Evolutionary conservation across 2,888 invertebrate genomes (phyloP).

Genomic region (Deilephila porcellus): DNA sequence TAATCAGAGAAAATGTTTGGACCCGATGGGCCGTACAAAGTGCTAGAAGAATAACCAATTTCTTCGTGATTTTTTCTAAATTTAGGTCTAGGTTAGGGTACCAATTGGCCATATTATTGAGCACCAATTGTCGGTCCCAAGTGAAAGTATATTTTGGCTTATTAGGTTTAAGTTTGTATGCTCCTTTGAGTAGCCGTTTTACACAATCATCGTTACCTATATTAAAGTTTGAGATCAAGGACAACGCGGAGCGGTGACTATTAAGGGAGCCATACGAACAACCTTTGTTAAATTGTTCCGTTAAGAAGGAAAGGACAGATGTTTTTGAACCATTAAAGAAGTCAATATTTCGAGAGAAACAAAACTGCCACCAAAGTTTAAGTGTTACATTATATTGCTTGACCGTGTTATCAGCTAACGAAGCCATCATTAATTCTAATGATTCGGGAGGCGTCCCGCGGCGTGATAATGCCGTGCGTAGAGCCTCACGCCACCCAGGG

Average conservation of each 20-base stretch:
- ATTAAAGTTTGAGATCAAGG: not conserved
- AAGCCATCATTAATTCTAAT: not conserved
- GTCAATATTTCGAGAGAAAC: not conserved
- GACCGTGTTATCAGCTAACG: not conserved
- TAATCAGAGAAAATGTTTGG: not conserved
- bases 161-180: not conserved
- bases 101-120: slow-evolving; percentile 30
- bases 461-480: slow-evolving; percentile 2
- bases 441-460: not conserved
- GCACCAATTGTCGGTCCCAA: not conserved
- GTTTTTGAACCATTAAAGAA: not conserved
- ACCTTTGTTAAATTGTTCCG: not conserved
- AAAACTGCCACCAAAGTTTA: slow-evolving; percentile 6
- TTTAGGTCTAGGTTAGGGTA: slow-evolving; percentile 39
- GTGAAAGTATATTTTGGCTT: not conserved
- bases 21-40: no score
- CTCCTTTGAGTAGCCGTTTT: not conserved
- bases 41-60: no score
- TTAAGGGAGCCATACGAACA: not conserved
- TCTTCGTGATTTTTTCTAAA: slow-evolving; percentile 33
- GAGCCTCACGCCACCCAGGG: slow-evolving; percentile 43
- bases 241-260: not conserved
- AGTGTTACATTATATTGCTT: not conserved
- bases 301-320: not conserved
- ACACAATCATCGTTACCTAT: not conserved